Evolutionary conservation across 2,888 invertebrate genomes (phyloP).

Genomic region (Pristionchus maxplancki): DNA sequence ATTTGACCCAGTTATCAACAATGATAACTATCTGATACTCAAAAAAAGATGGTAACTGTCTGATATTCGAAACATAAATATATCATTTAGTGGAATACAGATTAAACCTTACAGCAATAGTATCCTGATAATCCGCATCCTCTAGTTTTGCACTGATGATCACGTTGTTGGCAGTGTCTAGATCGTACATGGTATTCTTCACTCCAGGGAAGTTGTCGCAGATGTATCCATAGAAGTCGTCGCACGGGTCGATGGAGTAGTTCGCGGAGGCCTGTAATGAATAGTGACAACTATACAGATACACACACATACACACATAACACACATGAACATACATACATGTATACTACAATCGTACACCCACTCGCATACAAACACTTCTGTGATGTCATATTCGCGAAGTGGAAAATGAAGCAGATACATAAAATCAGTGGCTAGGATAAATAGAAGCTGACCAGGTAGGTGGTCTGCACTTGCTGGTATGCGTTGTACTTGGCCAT

Average conservation of each 20-base stretch:
- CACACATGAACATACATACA: too few species aligned
- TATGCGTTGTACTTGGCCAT: conserved; percentile 59
- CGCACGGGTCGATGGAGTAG: conserved; percentile 67
- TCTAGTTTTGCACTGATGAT: conserved; percentile 55
- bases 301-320: too few species aligned
- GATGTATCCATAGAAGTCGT: conserved; percentile 72
- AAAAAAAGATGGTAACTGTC: too few species aligned
- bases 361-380: too few species aligned
- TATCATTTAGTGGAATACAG: too few species aligned
- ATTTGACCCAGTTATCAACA: too few species aligned
- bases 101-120: conserved; percentile 55
- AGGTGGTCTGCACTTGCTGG: conserved; percentile 52
- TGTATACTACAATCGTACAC: too few species aligned
- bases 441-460: background rate
- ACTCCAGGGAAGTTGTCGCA: conserved; percentile 62
- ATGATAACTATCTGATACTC: too few species aligned
- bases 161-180: background rate
- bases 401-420: background rate
- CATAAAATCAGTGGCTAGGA: background rate
- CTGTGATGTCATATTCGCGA: too few species aligned
- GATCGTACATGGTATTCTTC: conserved; percentile 41
- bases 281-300: background rate
- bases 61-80: too few species aligned
- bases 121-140: conserved; percentile 58
- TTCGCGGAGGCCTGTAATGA: conserved; percentile 60